Base-by-base conservation (phyloP, 1,140 invertebrate species). In the Thalassaphorura encarpata region DNA sequence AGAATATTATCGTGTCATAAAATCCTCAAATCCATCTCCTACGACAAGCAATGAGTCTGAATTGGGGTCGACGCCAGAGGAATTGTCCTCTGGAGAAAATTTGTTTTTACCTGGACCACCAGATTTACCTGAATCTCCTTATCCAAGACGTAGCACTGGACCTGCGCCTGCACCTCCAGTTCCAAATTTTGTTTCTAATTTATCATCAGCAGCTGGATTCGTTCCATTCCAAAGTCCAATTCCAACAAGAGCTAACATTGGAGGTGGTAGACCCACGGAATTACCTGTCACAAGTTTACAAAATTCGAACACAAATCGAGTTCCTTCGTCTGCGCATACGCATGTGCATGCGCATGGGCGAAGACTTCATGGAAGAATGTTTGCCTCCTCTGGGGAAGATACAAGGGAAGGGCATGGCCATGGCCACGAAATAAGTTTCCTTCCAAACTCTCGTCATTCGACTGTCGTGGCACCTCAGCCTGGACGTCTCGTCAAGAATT, bases 1-100 rank as follows among this genome's bases (percentile, higher is more conserved):
- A 19, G 62, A 60, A 27, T 64, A 64, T 40, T 64, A 64, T 42
- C 28, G 41, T 19, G 54, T 64, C 13, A 64, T 64, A 21, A 64
- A 64, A 53, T 64, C 62, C 0, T 50, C 50, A 23, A 61, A 61
- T 48, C 62, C 62, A 5, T 63, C 61, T 5, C 62, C 62, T 27
- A 64, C 62, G 26, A 61, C 56, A 24, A 58, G 52, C 33, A 64
- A 58, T 33, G 58, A 60, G 41, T 55, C 55, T 27, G 58, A 64
- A 52, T 21, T 64, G 3, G 62, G 62, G 1, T 58, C 54, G 27
- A 49, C 62, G 0, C 58, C 56, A 15, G 62, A 61, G 15, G 40
- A 61, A 29, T 27, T 64, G 18, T 54, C 49, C 28, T 58, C 54
- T 19, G 42, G 56, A 27, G 62, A 64, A 43, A 52, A 60, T 24